Percentiles rank a stretch among this genome's conserved stretches.
Evolutionary conservation across 2,797 vertebrate genomes (phyloP).

Genomic region (Sebastes hubbsi): DNA sequence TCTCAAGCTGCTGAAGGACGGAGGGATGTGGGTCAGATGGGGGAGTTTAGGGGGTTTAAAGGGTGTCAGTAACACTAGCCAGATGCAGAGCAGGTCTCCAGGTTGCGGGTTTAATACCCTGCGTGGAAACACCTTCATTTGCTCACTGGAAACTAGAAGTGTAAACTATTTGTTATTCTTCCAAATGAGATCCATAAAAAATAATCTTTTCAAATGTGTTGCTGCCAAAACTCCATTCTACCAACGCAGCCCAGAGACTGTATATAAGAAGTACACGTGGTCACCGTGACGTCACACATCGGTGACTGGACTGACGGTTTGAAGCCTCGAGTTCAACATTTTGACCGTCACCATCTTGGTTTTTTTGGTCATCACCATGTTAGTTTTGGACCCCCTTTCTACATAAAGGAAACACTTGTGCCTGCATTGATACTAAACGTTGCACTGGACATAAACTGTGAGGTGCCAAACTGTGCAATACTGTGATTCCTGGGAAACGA

Average conservation of each 20-base stretch:
- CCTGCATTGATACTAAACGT: background rate
- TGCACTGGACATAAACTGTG: background rate
- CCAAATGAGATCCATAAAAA: background rate
- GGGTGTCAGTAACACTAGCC: background rate
- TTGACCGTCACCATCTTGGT: too few relatives aligned
- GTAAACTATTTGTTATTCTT: too few relatives aligned
- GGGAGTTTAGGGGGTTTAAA: too few relatives aligned
- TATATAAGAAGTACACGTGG: too few relatives aligned
- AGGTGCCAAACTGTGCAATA: background rate
- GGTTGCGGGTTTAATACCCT: conserved; percentile 20
- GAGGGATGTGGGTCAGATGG: conserved; percentile 28
- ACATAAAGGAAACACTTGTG: too few relatives aligned
- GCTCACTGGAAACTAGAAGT: background rate
- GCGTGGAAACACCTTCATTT: background rate
- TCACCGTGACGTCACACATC: too few relatives aligned
- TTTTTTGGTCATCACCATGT: too few relatives aligned
- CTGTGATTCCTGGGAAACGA: background rate
- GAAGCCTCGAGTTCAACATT: too few relatives aligned
- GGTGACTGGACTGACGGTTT: too few relatives aligned
- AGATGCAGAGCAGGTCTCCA: conserved; percentile 1
- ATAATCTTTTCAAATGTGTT: background rate
- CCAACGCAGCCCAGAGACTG: background rate
- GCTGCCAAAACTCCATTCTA: background rate
- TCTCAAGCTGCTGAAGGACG: conserved; percentile 48
- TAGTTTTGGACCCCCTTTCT: too few relatives aligned